Base-by-base conservation (phyloP, 2,888 invertebrate genomes). In the Drosophila prostipennis region DNA sequence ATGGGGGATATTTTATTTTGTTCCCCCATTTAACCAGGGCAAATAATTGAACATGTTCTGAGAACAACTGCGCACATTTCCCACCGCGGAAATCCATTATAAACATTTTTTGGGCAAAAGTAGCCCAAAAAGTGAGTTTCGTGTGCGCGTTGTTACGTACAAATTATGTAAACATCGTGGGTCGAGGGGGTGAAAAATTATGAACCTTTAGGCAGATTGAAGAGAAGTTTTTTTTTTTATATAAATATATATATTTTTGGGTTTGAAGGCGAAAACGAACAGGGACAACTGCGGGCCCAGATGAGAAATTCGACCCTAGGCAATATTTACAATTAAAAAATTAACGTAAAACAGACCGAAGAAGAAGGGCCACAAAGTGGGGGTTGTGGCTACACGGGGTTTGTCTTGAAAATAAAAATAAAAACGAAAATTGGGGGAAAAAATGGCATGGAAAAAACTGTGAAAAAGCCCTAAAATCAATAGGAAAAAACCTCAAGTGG, bases 321-420 rank as follows among this genome's bases (percentile, higher is more conserved):
- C 87, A 83, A 87, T 87, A 83, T 86, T 87, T 85, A 86, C 85
- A 86, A 86, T 87, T 87, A 86, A 86, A 87, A 85, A 86, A 87
- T 87, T 87, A 87, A 84, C 87, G 87, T 87, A 87, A 84, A 87
- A 87, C 87, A 84, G 82, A 74, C 70, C 70, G 77, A 76, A 76
- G 72, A 76, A 59, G 68, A 76, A 61, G 68, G 45, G 2, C 51
- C 34, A 13, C 13, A 1, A 48, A 13, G 2, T 11, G 48, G 48
- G 32, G 48, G 48, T 48, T 48, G 48, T 34, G 48, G 48, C 48
- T 34, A 34, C 23, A 34, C 23, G n/a, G 16, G 32, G 19, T 19
- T 32, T 26, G 26, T 40, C 8, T 13, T 6, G 5, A 34, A 19
- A 37, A 32, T 29, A 29, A 29, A 6, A 26, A 26, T 26, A 26